These are phyloP conservation scores for Momotus momota DNA, from an alignment of 2,797 vertebrate species.

Conservation along the genomic window DNA sequence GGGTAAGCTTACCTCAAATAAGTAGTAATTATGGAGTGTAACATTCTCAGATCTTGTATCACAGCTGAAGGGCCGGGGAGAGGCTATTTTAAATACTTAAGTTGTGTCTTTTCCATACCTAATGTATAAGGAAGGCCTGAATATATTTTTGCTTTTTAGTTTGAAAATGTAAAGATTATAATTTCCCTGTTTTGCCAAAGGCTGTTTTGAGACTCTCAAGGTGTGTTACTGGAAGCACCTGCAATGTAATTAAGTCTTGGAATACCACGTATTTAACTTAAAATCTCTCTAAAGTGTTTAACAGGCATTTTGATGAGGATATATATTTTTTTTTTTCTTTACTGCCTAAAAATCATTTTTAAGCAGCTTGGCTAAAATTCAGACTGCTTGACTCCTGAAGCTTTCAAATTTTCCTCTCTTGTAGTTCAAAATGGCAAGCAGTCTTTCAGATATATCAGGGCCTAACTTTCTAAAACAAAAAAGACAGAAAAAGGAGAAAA, in stretches of 20 bases:
- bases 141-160: slow-evolving; percentile 28
- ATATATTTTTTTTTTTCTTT: not conserved
- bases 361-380: not conserved
- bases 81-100: slow-evolving; percentile 9
- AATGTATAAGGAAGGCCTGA: not conserved
- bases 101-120: not conserved
- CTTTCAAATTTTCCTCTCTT: not conserved
- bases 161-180: slow-evolving; percentile 20
- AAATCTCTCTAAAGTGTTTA: not conserved
- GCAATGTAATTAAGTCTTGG: slow-evolving; percentile 50
- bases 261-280: slow-evolving; percentile 9
- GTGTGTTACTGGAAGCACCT: slow-evolving; percentile 9
- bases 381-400: not conserved
- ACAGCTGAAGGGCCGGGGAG: slow-evolving; percentile 46
- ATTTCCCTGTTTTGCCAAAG: slow-evolving; percentile 36
- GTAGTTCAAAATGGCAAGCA: not conserved
- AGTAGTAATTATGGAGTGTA: not conserved
- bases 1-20: not conserved
- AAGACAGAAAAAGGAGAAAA: not conserved
- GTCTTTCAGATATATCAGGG: not conserved
- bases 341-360: not conserved
- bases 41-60: slow-evolving; percentile 18
- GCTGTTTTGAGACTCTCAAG: slow-evolving; percentile 13
- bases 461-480: not conserved
- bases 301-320: slow-evolving; percentile 4